A percentile compares a stretch with the other conserved stretches of the same genome.
These are phyloP conservation scores for Phalangium opilio DNA, from an alignment of 2,888 invertebrate genomes.

Conservation along the genomic window DNA sequence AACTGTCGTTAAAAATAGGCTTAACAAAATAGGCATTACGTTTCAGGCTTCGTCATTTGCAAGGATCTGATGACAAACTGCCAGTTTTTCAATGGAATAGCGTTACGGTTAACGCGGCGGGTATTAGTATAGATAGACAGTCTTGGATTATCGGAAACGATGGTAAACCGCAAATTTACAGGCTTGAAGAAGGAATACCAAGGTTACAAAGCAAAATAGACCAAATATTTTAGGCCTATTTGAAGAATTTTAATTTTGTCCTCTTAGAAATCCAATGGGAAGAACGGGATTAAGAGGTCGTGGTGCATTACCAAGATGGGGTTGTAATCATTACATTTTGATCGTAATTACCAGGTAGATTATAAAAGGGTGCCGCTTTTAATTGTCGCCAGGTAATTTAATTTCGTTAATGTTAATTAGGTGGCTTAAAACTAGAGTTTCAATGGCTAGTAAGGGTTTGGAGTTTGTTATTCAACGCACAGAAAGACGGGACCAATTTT, in stretches of 20 bases:
- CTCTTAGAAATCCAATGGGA: slow-evolving; percentile 30
- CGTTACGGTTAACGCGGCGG: slow-evolving; percentile 20
- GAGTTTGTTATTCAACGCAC: slow-evolving; percentile 18
- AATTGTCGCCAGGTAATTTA: background rate
- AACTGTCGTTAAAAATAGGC: no score
- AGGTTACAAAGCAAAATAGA: slow-evolving; percentile 12
- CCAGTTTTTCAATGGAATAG: slow-evolving; percentile 23
- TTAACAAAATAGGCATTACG: no score
- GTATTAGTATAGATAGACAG: slow-evolving; percentile 21
- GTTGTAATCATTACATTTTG: slow-evolving; percentile 31
- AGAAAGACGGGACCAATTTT: slow-evolving; percentile 16
- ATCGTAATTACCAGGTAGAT: slow-evolving; percentile 27
- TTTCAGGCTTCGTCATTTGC: no score
- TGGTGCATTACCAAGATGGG: slow-evolving; percentile 31
- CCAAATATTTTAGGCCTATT: no score
- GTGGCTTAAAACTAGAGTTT: slow-evolving; percentile 6
- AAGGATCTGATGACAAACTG: slow-evolving; percentile 12
- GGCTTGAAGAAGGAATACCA: slow-evolving; percentile 22
- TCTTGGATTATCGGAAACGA: slow-evolving; percentile 21
- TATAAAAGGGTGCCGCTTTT: background rate
- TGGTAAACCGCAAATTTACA: slow-evolving; percentile 17
- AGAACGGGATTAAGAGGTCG: slow-evolving; percentile 30
- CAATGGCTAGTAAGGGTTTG: slow-evolving; percentile 11
- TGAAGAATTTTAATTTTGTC: no score
- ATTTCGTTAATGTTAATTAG: background rate